Conservation (phyloP, 2,888 invertebrate genomes). For the Augiades crinisus region DNA sequence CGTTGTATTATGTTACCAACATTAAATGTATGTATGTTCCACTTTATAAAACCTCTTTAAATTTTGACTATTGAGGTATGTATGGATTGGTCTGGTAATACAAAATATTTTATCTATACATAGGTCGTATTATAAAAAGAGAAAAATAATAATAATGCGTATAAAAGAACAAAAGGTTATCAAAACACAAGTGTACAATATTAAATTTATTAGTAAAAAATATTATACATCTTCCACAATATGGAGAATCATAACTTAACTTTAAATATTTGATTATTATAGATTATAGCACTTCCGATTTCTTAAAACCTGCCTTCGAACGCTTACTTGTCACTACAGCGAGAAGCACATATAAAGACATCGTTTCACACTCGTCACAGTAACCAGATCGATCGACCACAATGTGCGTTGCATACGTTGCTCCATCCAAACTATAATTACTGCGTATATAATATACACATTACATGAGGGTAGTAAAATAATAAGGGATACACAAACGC, state of each 20-base stretch:
- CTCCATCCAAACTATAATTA: slow-evolving; percentile 41
- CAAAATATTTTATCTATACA: too few species aligned
- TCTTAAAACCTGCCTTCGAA: slow-evolving; percentile 66
- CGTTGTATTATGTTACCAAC: too few species aligned
- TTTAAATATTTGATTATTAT: slow-evolving; percentile 79
- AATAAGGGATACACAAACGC: slow-evolving; percentile 36
- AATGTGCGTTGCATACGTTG: slow-evolving; percentile 42
- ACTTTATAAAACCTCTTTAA: too few species aligned
- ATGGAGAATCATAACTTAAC: slow-evolving; percentile 81
- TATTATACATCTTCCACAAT: slow-evolving; percentile 82
- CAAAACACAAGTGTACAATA: slow-evolving; percentile 66
- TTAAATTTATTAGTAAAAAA: slow-evolving; percentile 82
- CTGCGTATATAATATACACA: slow-evolving; percentile 51
- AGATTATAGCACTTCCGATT: slow-evolving; percentile 78
- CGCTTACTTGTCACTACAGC: slow-evolving; percentile 63
- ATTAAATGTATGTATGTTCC: too few species aligned
- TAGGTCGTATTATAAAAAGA: too few species aligned
- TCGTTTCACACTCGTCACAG: slow-evolving; percentile 26
- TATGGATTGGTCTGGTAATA: too few species aligned
- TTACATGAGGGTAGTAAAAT: slow-evolving; percentile 65
- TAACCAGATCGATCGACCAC: slow-evolving; percentile 38
- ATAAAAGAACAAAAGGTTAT: background rate
- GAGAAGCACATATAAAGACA: slow-evolving; percentile 58
- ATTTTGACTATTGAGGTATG: too few species aligned
- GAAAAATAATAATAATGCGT: too few species aligned